Conservation (phyloP, 2,888 invertebrate genomes). For the Pyrrhosoma nymphula region DNA sequence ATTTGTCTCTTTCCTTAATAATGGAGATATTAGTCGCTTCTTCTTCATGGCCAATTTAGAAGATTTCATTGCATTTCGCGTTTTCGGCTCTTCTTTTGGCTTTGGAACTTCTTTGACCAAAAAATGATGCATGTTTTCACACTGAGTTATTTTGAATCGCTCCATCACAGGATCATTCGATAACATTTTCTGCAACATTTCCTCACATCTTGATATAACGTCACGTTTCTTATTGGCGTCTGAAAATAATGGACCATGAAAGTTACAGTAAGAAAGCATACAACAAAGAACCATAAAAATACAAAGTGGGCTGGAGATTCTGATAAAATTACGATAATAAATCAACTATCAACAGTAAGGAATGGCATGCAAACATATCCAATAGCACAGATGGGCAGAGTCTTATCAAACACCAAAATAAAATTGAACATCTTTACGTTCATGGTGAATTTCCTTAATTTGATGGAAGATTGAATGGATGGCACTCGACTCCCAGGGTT, state of each 20-base stretch:
- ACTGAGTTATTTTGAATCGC: slow-evolving; percentile 34
- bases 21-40: slow-evolving; percentile 17
- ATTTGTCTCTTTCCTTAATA: background rate
- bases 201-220: slow-evolving; percentile 1
- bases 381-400: background rate
- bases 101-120: background rate
- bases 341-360: background rate
- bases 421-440: no score
- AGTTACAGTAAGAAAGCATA: no score
- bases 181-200: background rate
- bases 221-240: background rate
- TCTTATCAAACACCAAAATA: background rate
- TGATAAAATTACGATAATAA: background rate
- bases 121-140: slow-evolving; percentile 31
- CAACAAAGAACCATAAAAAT: background rate
- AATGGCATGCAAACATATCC: background rate
- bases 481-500: no score
- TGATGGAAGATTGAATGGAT: no score
- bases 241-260: background rate
- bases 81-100: background rate
- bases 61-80: background rate
- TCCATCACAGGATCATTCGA: slow-evolving; percentile 49
- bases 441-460: no score
- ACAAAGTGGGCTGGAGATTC: background rate
- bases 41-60: background rate